Percentiles rank a stretch among this genome's conserved stretches.
Conservation (phyloP, 37 sponge, comb jelly and placozoan genomes). For the Geodia barretti region DNA sequence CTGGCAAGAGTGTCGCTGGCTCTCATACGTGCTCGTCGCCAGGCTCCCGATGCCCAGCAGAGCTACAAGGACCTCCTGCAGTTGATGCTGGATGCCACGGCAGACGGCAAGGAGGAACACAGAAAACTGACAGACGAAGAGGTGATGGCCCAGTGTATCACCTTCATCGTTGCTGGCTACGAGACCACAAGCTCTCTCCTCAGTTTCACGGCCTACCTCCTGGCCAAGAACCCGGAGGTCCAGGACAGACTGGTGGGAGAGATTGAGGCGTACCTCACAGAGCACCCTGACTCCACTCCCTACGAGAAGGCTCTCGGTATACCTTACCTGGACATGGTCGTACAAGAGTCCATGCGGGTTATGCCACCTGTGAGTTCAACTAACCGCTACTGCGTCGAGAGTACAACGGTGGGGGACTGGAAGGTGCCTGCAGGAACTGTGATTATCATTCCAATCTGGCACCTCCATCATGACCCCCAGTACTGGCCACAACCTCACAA, state of each 20-base stretch:
- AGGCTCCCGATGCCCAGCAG: constrained; percentile 15
- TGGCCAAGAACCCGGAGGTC: constrained; percentile 67
- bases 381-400: constrained; percentile 8
- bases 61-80: constrained; percentile 64
- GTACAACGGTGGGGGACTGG: constrained; percentile 1
- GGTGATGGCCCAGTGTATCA: constrained; percentile 41
- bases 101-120: constrained; percentile 15
- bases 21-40: constrained; percentile 18
- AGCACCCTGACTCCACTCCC: constrained; percentile 52
- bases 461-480: constrained; percentile 65
- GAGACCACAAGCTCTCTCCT: constrained; percentile 82
- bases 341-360: constrained; percentile 77
- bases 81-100: constrained; percentile 66
- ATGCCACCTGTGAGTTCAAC: constrained; percentile 56
- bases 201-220: constrained; percentile 61
- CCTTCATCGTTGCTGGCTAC: constrained; percentile 78
- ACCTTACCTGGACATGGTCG: constrained; percentile 71
- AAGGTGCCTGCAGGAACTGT: constrained; percentile 44
- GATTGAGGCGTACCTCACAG: constrained; percentile 51
- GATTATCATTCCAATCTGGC: constrained; percentile 36
- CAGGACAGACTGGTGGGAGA: constrained; percentile 58
- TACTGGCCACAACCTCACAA: constrained; percentile 77
- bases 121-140: constrained; percentile 54
- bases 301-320: constrained; percentile 69
- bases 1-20: neutral